A percentile compares a stretch with the other conserved stretches of the same genome.
Conservation (phyloP, 2,888 invertebrate species). For the Sarcophaga caerulescens region DNA sequence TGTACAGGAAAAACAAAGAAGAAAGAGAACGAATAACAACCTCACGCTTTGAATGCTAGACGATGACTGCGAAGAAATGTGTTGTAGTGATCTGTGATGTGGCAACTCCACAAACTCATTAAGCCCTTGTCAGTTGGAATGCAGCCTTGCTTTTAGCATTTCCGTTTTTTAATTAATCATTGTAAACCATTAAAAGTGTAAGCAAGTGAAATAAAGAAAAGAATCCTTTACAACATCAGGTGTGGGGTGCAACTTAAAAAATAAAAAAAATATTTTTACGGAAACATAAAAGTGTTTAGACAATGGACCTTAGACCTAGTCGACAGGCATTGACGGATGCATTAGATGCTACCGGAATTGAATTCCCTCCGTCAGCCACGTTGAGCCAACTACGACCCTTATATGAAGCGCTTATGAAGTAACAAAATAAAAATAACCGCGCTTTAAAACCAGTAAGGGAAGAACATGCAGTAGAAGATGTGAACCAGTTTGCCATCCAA, state of each 20-base stretch:
- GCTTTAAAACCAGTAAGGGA: no score
- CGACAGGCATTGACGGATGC: background rate
- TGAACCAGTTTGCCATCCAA: no score
- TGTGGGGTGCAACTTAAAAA: background rate
- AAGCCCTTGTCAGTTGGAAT: conserved; percentile 3
- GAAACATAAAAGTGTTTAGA: background rate
- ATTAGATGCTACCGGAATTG: background rate
- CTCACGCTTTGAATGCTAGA: no score
- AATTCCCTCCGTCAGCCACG: no score
- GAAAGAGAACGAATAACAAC: no score
- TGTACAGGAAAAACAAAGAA: no score
- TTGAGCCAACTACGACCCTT: background rate
- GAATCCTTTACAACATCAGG: background rate
- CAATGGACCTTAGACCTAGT: background rate
- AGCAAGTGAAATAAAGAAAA: background rate
- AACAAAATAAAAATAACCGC: background rate
- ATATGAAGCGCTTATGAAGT: background rate
- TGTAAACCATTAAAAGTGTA: background rate
- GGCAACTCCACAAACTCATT: conserved; percentile 1
- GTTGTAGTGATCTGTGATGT: background rate
- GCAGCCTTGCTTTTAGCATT: background rate
- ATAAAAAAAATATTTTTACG: background rate
- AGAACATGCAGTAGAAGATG: no score
- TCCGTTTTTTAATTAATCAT: no score
- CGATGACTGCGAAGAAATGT: no score